phyloP scores from a whole-genome alignment of 2,888 invertebrate species.

The Malachius bipustulatus region DNA sequence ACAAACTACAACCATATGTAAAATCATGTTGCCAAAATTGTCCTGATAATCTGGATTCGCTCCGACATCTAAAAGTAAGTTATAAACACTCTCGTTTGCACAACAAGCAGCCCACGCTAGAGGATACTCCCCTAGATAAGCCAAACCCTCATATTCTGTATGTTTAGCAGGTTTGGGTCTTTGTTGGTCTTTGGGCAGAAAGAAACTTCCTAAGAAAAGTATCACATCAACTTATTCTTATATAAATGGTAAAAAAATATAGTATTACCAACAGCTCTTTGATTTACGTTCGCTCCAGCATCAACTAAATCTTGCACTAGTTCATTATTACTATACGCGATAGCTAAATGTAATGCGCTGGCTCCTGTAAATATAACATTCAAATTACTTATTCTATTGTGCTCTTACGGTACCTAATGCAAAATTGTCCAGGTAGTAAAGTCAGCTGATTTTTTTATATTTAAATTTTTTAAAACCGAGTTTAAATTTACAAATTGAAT shows the following conservation, averaged over 20 bases:
- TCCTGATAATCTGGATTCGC: constrained; percentile 95
- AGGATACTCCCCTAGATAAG: constrained; percentile 95
- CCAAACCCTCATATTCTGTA: constrained; percentile 92
- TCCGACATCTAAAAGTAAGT: constrained; percentile 79
- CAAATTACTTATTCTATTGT: too few relatives aligned
- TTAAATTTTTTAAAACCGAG: too few relatives aligned
- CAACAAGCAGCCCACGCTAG: constrained; percentile 96
- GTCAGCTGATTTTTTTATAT: too few relatives aligned
- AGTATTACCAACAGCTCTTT: constrained; percentile 81
- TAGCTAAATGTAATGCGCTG: constrained; percentile 88
- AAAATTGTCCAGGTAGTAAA: too few relatives aligned
- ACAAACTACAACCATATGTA: constrained; percentile 99
- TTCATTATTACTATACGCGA: constrained; percentile 93
- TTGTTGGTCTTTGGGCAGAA: constrained; percentile 91
- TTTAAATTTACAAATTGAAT: too few relatives aligned
- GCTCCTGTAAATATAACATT: constrained; percentile 58
- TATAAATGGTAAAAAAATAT: too few relatives aligned
- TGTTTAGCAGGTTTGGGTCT: constrained; percentile 59
- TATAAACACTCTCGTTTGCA: constrained; percentile 94
- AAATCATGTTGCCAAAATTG: constrained; percentile 93
- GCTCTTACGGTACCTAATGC: too few relatives aligned
- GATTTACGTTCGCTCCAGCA: constrained; percentile 83
- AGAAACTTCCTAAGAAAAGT: constrained; percentile 71
- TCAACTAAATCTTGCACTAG: constrained; percentile 86
- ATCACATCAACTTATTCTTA: too few relatives aligned